Percentiles rank a stretch among this genome's conserved stretches.
These are phyloP conservation scores for Megaptera novaeangliae DNA, from an alignment of 2,113 vertebrate species.

Conservation along the genomic window DNA sequence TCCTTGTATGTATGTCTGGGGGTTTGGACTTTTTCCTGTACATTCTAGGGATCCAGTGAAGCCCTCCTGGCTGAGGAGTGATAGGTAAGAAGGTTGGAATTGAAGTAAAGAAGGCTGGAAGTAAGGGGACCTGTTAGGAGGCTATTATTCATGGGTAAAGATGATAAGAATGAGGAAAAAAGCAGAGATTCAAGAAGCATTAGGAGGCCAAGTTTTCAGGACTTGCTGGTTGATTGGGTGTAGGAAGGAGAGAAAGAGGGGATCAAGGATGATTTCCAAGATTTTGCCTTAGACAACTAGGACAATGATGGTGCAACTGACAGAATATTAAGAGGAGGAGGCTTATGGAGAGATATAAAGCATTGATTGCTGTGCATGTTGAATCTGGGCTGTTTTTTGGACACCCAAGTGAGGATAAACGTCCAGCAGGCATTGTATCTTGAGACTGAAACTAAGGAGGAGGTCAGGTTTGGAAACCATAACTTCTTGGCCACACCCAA, in stretches of 20 bases:
- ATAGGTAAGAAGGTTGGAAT: background rate
- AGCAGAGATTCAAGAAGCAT: background rate
- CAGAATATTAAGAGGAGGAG: background rate
- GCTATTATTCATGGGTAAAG: background rate
- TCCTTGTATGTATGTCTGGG: background rate
- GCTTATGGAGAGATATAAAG: background rate
- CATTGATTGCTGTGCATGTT: background rate
- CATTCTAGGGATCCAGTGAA: background rate
- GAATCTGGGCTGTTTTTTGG: background rate
- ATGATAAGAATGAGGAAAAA: background rate
- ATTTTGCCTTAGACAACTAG: background rate
- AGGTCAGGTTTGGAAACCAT: background rate
- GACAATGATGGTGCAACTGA: background rate
- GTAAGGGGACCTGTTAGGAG: background rate
- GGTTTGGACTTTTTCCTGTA: background rate
- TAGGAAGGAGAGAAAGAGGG: background rate
- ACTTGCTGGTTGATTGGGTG: background rate
- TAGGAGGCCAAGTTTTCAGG: background rate
- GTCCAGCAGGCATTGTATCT: fast-evolving
- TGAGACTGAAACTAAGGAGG: background rate
- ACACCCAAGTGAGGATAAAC: background rate
- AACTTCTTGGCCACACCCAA: background rate
- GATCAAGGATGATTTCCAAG: background rate
- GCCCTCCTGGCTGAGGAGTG: background rate
- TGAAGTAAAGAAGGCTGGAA: background rate